phyloP scores from a whole-genome alignment of 1,140 invertebrate genomes.

The Adoxophyes honmai region DNA sequence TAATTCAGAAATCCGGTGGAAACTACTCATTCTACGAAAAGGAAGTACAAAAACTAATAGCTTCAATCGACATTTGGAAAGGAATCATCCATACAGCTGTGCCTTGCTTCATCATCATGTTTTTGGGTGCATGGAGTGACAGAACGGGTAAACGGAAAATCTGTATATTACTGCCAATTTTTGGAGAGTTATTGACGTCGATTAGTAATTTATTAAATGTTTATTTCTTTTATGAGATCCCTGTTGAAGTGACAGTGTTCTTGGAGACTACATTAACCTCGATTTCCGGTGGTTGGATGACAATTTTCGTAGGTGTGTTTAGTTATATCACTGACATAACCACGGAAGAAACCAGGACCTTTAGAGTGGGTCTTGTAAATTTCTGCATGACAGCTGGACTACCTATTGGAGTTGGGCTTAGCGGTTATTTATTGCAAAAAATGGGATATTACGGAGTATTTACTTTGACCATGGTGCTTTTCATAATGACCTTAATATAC shows the following conservation, averaged over 20 bases:
- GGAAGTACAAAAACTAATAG: slow-evolving; percentile 76
- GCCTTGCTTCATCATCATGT: slow-evolving; percentile 78
- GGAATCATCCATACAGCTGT: slow-evolving; percentile 77
- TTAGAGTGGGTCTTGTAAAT: slow-evolving; percentile 89
- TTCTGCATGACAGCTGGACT: slow-evolving; percentile 88
- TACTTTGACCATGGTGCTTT: slow-evolving; percentile 83
- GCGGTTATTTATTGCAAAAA: slow-evolving; percentile 81
- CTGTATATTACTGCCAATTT: slow-evolving; percentile 88
- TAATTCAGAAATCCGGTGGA: slow-evolving; percentile 62
- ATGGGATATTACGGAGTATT: slow-evolving; percentile 90
- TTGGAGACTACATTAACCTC: slow-evolving; percentile 82
- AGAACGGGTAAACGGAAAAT: slow-evolving; percentile 85
- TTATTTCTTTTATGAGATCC: slow-evolving; percentile 85
- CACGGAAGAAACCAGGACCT: slow-evolving; percentile 85
- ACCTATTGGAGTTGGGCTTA: slow-evolving; percentile 86
- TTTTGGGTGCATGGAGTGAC: slow-evolving; percentile 83
- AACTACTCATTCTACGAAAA: slow-evolving; percentile 69
- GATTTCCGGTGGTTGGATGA: slow-evolving; percentile 89
- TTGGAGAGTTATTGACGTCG: slow-evolving; percentile 87
- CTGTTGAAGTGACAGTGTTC: slow-evolving; percentile 86
- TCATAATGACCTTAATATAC: slow-evolving; percentile 83
- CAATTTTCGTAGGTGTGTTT: slow-evolving; percentile 93
- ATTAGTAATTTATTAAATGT: slow-evolving; percentile 87
- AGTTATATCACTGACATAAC: slow-evolving; percentile 93
- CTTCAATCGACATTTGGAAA: slow-evolving; percentile 78